Conservation (phyloP, 1,140 invertebrate species). For the Andrena cerasifolii region DNA sequence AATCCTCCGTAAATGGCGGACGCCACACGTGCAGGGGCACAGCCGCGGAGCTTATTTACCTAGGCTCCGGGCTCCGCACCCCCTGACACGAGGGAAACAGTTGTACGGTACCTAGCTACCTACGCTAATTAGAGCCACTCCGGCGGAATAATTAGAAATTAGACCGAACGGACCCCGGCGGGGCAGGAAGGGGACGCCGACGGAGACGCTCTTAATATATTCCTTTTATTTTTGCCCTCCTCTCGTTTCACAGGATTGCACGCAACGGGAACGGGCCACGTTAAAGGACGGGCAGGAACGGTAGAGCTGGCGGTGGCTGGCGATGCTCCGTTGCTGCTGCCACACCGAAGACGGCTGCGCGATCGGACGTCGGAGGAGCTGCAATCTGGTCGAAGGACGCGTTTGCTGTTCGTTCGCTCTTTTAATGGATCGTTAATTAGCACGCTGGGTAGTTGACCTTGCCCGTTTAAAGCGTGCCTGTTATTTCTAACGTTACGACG, state of each 20-base stretch:
- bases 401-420: constrained; percentile 20
- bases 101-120: constrained; percentile 45
- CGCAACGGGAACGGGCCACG: constrained; percentile 26
- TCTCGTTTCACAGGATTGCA: constrained; percentile 43
- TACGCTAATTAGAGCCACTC: constrained; percentile 70
- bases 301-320: background rate
- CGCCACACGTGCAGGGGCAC: background rate
- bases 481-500: background rate
- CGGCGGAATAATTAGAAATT: constrained; percentile 72
- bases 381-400: constrained; percentile 27
- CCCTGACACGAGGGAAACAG: constrained; percentile 30
- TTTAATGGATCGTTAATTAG: constrained; percentile 46
- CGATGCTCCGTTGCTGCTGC: too few species aligned
- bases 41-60: constrained; percentile 47
- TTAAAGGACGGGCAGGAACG: constrained; percentile 27
- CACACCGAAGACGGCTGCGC: constrained; percentile 1
- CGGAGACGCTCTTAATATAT: constrained; percentile 51
- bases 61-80: constrained; percentile 21
- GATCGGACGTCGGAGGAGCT: constrained; percentile 10
- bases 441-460: background rate
- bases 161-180: constrained; percentile 56
- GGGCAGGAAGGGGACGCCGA: constrained; percentile 30
- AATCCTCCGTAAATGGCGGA: constrained; percentile 32
- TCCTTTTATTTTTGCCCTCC: constrained; percentile 42
- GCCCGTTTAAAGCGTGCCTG: too few species aligned